Conservation (phyloP, 2,888 invertebrate genomes). For the Troides oblongomaculatus region DNA sequence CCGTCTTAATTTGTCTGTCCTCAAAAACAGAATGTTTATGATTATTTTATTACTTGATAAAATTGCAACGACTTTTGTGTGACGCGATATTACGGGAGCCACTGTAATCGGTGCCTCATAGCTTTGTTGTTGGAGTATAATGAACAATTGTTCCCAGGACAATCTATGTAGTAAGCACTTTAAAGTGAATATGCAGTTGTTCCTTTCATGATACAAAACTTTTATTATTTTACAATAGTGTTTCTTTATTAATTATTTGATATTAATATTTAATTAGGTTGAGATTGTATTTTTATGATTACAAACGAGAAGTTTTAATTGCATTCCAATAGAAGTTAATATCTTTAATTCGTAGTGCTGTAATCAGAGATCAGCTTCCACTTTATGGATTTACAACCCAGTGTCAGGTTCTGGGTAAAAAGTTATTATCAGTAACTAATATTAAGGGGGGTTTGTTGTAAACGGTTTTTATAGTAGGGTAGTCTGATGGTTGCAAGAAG, state of each 20-base stretch:
- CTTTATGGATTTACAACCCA: not conserved
- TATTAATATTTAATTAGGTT: not conserved
- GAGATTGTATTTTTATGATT: not conserved
- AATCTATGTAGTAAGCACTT: constrained; percentile 14
- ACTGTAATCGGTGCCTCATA: constrained; percentile 34
- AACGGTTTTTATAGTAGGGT: not conserved
- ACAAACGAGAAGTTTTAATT: not conserved
- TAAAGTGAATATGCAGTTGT: constrained; percentile 13
- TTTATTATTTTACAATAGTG: not conserved
- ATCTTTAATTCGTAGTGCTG: not conserved
- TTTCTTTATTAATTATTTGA: constrained; percentile 37
- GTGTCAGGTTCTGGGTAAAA: not conserved
- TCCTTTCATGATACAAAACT: constrained; percentile 2
- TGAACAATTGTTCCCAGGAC: constrained; percentile 47
- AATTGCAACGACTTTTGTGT: constrained; percentile 12
- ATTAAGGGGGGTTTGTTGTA: not conserved
- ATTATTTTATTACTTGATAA: constrained; percentile 12
- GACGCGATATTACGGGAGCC: constrained; percentile 7
- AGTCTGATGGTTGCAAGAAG: too few relatives aligned
- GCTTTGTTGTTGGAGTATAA: constrained; percentile 44
- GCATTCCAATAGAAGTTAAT: not conserved
- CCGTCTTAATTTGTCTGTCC: constrained; percentile 20
- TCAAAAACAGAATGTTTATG: constrained; percentile 19
- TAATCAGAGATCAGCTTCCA: not conserved
- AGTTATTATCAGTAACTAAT: not conserved